Base-by-base conservation (phyloP, 2,888 invertebrate genomes). In the Cremastinae sp. region DNA sequence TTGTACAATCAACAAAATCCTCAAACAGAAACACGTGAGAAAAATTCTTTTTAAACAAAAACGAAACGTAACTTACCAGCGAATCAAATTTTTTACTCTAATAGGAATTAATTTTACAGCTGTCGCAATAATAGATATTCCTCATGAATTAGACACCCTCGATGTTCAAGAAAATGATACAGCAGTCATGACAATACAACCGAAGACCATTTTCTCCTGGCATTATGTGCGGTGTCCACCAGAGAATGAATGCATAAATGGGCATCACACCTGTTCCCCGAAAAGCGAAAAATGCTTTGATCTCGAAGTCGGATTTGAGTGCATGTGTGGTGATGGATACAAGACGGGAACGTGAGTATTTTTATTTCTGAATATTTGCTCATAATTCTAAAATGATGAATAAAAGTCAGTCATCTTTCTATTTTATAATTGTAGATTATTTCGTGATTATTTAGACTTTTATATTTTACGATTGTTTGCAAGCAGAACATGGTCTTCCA, bases 191-290 rank as follows among this genome's bases (percentile, higher is more conserved):
- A 79, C 73, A n/a, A 51, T 68, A 47, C 35, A 56, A 39, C 61
- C 77, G 18, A 79, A 82, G 43, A 73, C 90, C 1, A 91, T 91
- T 0, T 95, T 95, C 78, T 93, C 94, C 0, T 98, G 98, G 98
- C 94, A 97, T 84, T 98, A 97, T 85, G 94, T 96, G 0, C 92
- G 93, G 51, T 98, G 98, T 86, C 98, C 98, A 0, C 94, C 95
- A 0, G 98, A 98, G 90, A 95, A 98, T 87, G 98, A 98, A 90
- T 98, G 98, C 87, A 91, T 91, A 49, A 98, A 98, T 88, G 93
- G 94, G 2, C 98, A 98, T 89, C 97, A 98, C 87, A 96, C 94
- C 72, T 98, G 98, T 88, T 95, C 96, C 88, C 91, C 93, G 0
- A 93, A 94, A 72, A 97, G 96, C 1, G 97, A 98, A 92, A 93